Percentiles rank a stretch among this genome's conserved stretches.
These are phyloP conservation scores for Microtus ochrogaster DNA, from an alignment of 2,113 vertebrate genomes.

Conservation along the genomic window DNA sequence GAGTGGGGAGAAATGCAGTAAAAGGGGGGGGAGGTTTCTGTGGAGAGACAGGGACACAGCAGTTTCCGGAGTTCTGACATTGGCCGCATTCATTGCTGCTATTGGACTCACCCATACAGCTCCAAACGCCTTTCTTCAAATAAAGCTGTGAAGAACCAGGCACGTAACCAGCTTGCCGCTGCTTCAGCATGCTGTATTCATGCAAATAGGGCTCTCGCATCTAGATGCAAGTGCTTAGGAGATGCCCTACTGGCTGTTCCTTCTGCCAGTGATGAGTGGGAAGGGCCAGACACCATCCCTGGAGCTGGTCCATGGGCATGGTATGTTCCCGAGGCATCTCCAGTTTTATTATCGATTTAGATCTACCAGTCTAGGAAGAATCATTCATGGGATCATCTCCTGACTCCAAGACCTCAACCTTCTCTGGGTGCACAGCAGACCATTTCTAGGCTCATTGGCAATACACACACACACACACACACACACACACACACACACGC, in stretches of 20 bases:
- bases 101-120: neutral
- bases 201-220: neutral
- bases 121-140: neutral
- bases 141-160: neutral
- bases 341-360: neutral
- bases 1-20: neutral
- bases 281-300: neutral
- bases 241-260: neutral
- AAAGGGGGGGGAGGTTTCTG: neutral
- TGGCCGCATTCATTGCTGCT: neutral
- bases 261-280: neutral
- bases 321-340: neutral
- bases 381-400: neutral
- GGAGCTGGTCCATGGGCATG: neutral
- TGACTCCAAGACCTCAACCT: neutral
- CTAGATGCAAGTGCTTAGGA: neutral
- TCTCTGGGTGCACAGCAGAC: neutral
- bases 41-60: neutral
- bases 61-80: neutral
- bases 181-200: neutral
- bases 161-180: neutral
- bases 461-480: neutral
- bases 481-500: neutral
- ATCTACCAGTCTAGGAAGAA: neutral
- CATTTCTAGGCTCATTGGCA: neutral